phyloP scores from a whole-genome alignment of 2,888 invertebrate genomes.

The Elmis aenea region DNA sequence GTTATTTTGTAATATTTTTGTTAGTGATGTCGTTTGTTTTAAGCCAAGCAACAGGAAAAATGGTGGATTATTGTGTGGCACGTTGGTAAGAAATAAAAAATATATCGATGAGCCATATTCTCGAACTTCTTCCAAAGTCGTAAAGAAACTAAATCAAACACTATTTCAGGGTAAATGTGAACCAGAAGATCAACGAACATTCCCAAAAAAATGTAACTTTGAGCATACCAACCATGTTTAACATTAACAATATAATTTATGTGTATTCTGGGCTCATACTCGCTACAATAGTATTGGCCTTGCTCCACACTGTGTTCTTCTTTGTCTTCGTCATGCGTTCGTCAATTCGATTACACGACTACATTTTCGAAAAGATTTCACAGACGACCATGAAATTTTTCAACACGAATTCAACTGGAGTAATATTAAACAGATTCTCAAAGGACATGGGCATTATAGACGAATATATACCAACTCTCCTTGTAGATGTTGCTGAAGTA shows the following conservation, averaged over 20 bases:
- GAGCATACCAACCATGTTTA: too few species aligned
- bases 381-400: slow-evolving; percentile 43
- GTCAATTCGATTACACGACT: slow-evolving; percentile 40
- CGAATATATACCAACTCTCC: slow-evolving; percentile 53
- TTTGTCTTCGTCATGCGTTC: slow-evolving; percentile 40
- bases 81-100: slow-evolving; percentile 59
- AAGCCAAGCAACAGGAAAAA: slow-evolving; percentile 57
- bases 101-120: too few species aligned
- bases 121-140: slow-evolving; percentile 5
- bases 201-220: background rate
- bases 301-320: slow-evolving; percentile 38
- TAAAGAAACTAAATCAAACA: background rate
- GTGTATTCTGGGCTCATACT: slow-evolving; percentile 47
- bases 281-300: slow-evolving; percentile 42
- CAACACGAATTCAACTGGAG: slow-evolving; percentile 42
- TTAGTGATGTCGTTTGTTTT: slow-evolving; percentile 50
- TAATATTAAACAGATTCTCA: slow-evolving; percentile 45
- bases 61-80: slow-evolving; percentile 66
- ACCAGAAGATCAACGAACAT: slow-evolving; percentile 17
- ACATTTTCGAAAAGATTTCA: slow-evolving; percentile 36
- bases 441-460: slow-evolving; percentile 56
- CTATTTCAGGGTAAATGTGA: slow-evolving; percentile 29
- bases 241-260: slow-evolving; percentile 43
- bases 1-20: slow-evolving; percentile 43
- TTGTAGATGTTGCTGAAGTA: slow-evolving; percentile 41